These are phyloP conservation scores for Helarctos malayanus DNA, from an alignment of 2,797 vertebrate genomes.

Conservation along the genomic window DNA sequence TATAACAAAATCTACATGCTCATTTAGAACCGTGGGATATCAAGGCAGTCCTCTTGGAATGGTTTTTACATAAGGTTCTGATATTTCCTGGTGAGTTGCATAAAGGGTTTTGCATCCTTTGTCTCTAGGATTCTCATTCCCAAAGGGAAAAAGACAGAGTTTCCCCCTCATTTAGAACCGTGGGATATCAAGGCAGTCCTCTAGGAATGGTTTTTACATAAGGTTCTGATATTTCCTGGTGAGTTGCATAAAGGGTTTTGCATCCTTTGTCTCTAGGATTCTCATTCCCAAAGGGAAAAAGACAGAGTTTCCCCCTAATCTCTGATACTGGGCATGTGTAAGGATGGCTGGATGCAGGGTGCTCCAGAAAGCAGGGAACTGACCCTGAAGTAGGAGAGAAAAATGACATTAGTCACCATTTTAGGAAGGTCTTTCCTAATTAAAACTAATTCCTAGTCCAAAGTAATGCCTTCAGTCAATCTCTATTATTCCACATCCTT, in stretches of 20 bases:
- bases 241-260: neutral
- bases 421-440: neutral
- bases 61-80: neutral
- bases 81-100: neutral
- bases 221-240: neutral
- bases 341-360: neutral
- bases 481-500: neutral
- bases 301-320: neutral
- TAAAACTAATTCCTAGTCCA: neutral
- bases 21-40: neutral
- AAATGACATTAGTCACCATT: neutral
- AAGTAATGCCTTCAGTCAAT: neutral
- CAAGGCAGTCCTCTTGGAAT: neutral
- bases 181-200: neutral
- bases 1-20: neutral
- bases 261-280: neutral
- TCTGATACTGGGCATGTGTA: neutral
- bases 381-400: neutral
- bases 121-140: neutral
- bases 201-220: neutral
- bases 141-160: neutral
- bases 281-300: constrained; percentile 11
- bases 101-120: neutral
- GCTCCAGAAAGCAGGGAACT: neutral
- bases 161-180: neutral